A percentile compares a stretch with the other conserved stretches of the same genome.
Evolutionary conservation across 2,797 vertebrate genomes (phyloP).

Genomic region (Epinephelus malabaricus): DNA sequence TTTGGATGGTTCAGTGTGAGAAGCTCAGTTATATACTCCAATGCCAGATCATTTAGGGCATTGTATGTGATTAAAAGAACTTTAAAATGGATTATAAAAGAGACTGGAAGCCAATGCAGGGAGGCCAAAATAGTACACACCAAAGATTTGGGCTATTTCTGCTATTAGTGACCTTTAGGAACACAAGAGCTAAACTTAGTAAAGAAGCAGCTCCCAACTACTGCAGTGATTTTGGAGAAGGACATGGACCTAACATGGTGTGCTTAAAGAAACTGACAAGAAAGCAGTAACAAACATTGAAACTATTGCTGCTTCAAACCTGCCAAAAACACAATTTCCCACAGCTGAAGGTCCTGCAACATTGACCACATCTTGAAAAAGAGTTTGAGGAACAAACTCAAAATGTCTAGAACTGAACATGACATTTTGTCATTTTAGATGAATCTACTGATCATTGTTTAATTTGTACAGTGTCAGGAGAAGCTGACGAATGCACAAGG

Average conservation of each 20-base stretch:
- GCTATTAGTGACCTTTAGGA: background rate
- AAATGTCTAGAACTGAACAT: background rate
- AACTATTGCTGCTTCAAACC: background rate
- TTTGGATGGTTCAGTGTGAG: too few species aligned
- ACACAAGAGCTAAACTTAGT: background rate
- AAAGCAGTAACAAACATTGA: constrained; percentile 7
- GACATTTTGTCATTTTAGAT: too few species aligned
- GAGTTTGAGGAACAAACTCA: background rate
- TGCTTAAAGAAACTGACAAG: background rate
- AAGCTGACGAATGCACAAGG: background rate
- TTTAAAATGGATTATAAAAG: too few species aligned
- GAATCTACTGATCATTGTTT: background rate
- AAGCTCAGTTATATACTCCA: too few species aligned
- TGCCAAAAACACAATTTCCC: background rate
- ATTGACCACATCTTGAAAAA: background rate
- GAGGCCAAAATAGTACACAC: too few species aligned
- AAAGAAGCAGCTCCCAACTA: background rate
- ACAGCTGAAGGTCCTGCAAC: background rate
- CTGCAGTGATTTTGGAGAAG: background rate
- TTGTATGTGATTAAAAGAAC: too few species aligned
- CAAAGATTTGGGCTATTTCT: background rate
- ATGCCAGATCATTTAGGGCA: too few species aligned
- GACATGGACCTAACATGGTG: background rate
- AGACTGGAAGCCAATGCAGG: too few species aligned
- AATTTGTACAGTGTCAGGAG: background rate